Percentiles rank a stretch among this genome's conserved stretches.
Evolutionary conservation across 2,888 invertebrate genomes (phyloP).

Genomic region (Dilophus febrilis): DNA sequence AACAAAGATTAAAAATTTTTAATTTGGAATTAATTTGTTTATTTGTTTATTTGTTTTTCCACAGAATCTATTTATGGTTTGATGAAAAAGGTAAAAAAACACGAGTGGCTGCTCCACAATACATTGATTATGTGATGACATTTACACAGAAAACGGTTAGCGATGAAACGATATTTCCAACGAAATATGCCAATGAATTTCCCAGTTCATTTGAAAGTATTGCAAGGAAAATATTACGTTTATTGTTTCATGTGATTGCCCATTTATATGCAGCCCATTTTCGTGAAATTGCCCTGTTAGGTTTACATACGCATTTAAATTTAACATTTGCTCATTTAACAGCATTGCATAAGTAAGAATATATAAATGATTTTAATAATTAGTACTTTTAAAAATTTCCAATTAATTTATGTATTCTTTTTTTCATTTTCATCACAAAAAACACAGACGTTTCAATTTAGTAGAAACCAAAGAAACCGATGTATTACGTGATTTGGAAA

Average conservation of each 20-base stretch:
- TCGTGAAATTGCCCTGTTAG: slow-evolving; percentile 82
- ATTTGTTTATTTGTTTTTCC: slow-evolving; percentile 14
- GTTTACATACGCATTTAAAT: slow-evolving; percentile 91
- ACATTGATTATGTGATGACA: slow-evolving; percentile 98
- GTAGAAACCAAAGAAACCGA: slow-evolving; percentile 94
- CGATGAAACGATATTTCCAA: slow-evolving; percentile 94
- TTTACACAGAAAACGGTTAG: slow-evolving; percentile 93
- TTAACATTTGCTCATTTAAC: slow-evolving; percentile 94
- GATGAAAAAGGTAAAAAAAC: slow-evolving; percentile 98
- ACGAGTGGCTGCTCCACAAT: slow-evolving; percentile 92
- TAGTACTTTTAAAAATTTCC: not conserved
- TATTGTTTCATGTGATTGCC: slow-evolving; percentile 95
- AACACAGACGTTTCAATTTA: slow-evolving; percentile 74
- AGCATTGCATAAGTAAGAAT: slow-evolving; percentile 38
- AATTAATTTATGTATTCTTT: slow-evolving; percentile 26
- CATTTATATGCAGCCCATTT: slow-evolving; percentile 97
- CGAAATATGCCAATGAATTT: slow-evolving; percentile 94
- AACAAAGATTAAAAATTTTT: too few relatives aligned
- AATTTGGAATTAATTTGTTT: too few relatives aligned
- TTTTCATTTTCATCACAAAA: too few relatives aligned
- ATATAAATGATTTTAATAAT: not conserved
- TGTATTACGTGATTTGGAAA: slow-evolving; percentile 78
- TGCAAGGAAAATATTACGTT: slow-evolving; percentile 88
- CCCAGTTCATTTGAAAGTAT: slow-evolving; percentile 85
- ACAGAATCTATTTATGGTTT: slow-evolving; percentile 91